Evolutionary conservation across 2,888 invertebrate species (phyloP).

Genomic region (Mimachlamys varia): DNA sequence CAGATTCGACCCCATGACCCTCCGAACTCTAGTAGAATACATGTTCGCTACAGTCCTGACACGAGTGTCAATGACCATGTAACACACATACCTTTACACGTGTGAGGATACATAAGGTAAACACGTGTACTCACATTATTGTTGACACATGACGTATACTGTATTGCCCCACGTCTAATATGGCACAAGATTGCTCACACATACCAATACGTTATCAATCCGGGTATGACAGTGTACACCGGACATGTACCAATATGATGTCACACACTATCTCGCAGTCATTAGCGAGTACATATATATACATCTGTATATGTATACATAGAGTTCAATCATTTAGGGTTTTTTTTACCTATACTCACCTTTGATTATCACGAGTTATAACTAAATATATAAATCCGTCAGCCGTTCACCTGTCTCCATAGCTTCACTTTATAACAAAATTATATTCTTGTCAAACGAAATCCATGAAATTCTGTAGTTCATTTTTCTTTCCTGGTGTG

Average conservation of each 20-base stretch:
- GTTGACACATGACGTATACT: too few relatives aligned
- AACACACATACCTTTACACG: neutral
- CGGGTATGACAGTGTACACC: neutral
- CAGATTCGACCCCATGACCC: too few relatives aligned
- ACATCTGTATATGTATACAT: neutral
- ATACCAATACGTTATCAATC: neutral
- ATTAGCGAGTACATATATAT: neutral
- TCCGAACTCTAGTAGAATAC: too few relatives aligned
- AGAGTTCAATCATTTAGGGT: neutral
- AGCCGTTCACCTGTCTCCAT: neutral
- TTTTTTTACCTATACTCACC: conserved; percentile 28
- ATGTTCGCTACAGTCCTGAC: too few relatives aligned
- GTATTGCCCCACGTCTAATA: too few relatives aligned
- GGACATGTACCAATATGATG: too few relatives aligned
- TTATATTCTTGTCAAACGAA: neutral
- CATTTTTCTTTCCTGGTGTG: conserved; percentile 14
- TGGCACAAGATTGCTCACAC: too few relatives aligned
- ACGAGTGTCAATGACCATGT: neutral
- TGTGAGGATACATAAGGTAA: neutral
- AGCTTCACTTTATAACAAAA: neutral
- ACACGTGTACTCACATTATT: too few relatives aligned
- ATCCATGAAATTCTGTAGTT: neutral
- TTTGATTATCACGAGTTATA: neutral
- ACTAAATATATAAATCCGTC: neutral
- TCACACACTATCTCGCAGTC: neutral